Evolutionary conservation across 2,888 invertebrate genomes (phyloP), one percentile per base, ranked within the genome.

Genomic region (Polia nebulosa): DNA sequence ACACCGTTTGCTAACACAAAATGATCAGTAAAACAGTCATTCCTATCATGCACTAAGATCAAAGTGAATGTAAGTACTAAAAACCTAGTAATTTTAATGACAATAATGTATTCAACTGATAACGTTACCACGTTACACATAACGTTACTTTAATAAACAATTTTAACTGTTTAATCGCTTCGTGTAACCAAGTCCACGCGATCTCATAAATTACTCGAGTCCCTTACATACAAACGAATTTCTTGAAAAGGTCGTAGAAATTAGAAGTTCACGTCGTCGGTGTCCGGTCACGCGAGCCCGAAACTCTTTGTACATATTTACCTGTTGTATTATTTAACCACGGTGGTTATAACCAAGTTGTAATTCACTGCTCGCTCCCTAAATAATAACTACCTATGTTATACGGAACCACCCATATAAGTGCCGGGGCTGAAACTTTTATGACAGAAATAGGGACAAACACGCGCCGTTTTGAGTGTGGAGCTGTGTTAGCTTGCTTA

Each of bases 181-280:
- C 80, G 83, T 84, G 86, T 85, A 86, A 82, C 76, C 70, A 79
- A 83, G 82, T 85, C 91, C 92, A 92, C 92, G 92, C 93, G 89
- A 92, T 85, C 88, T 86, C 86, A 89, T 92, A 91, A 92, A 92
- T 90, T 84, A 92, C 89, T 87, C 82, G 81, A 83, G 86, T 89
- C 85, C 77, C 72, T 66, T 71, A 80, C 72, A 77, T 75, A 81
- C 88, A 92, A 94, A 94, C 93, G 92, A 94, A 94, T 93, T 94
- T 94, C 94, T 92, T 93, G 92, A 94, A 95, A 94, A 94, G 93
- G 94, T 92, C 93, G 91, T 92, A 91, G 91, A 93, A 94, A 94
- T 94, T 95, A 93, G 91, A 91, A 92, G 91, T 94, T 92, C 90
- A 93, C 92, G 90, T 92, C 87, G 89, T 92, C 87, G 89, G 88